Evolutionary conservation across 2,797 vertebrate genomes (phyloP), one percentile per base, ranked within the genome.

Genomic region (Megalops cyprinoides): DNA sequence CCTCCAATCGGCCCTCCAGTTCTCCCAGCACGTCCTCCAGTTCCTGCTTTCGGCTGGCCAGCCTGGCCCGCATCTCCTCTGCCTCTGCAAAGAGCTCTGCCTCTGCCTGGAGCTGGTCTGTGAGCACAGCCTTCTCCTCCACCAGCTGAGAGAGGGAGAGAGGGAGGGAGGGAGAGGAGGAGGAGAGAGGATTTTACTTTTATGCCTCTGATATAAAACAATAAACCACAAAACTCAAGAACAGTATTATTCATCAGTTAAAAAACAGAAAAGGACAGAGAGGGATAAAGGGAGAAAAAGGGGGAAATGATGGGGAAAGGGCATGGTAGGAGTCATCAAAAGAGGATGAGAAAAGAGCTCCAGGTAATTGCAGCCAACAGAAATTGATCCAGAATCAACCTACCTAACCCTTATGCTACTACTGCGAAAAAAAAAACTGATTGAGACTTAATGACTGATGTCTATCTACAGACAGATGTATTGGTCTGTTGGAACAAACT

Each of bases 71-170:
- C 79, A 96, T 95, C 91, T 97, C 97, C 89, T 97, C 97, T 0
- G 97, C 96, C 91, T 98, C 97, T 0, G 96, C 95, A 60, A 97
- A 98, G 83, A 98, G 91, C 87, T 97, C 97, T 0, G 96, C 95
- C 88, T 98, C 97, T 0, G 97, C 96, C 82, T 96, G 95, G 79
- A 98, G 92, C 88, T 97, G 96, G 87, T 98, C 96, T 0, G 96
- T 93, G 84, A 98, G 90, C 75, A 96, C 95, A 0, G 91, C 0
- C 69, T 97, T 96, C 87, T 98, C 97, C 84, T 97, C 96, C 4
- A 94, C 1, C 79, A 97, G 90, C 96, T 98, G 83, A 28, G 55
- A 34, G 7, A 15, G 60, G 62, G 14, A 37, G 34, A 46, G 44
- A 23, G 69, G 28, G 39, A 31, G n/a, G 46, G 31, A 34, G 6